Evolutionary conservation across 2,888 invertebrate species (phyloP).

Genomic region (Calameuta idolon): DNA sequence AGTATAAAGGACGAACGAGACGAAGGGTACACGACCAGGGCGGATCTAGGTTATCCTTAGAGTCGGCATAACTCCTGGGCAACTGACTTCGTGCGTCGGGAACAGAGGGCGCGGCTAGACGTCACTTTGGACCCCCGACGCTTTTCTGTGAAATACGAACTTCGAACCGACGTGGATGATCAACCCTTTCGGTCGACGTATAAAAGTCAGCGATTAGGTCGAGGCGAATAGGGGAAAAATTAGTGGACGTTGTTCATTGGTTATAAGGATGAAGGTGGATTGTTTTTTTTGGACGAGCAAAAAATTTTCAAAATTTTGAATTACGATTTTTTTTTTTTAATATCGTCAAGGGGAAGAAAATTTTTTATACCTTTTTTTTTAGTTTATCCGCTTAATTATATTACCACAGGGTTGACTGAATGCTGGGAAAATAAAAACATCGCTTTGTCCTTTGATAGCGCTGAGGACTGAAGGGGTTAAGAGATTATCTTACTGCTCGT

Average conservation of each 20-base stretch:
- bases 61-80: slow-evolving; percentile 56
- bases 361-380: too few species aligned
- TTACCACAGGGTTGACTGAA: too few species aligned
- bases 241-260: neutral
- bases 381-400: too few species aligned
- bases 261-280: neutral
- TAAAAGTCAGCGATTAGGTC: neutral
- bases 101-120: neutral
- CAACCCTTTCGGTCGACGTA: neutral
- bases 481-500: too few species aligned
- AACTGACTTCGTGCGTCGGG: slow-evolving; percentile 28
- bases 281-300: fast-evolving
- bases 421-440: too few species aligned
- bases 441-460: too few species aligned
- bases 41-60: slow-evolving; percentile 55
- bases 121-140: neutral
- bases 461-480: too few species aligned
- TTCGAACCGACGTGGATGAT: neutral
- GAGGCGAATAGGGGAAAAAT: neutral
- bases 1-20: slow-evolving; percentile 39
- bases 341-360: too few species aligned
- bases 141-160: neutral
- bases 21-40: slow-evolving; percentile 57
- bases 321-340: too few species aligned
- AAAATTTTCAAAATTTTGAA: too few species aligned